A percentile compares a stretch with the other conserved stretches of the same genome.
phyloP scores from a whole-genome alignment of 1,140 invertebrate species.

The Drosophila ironensis region DNA sequence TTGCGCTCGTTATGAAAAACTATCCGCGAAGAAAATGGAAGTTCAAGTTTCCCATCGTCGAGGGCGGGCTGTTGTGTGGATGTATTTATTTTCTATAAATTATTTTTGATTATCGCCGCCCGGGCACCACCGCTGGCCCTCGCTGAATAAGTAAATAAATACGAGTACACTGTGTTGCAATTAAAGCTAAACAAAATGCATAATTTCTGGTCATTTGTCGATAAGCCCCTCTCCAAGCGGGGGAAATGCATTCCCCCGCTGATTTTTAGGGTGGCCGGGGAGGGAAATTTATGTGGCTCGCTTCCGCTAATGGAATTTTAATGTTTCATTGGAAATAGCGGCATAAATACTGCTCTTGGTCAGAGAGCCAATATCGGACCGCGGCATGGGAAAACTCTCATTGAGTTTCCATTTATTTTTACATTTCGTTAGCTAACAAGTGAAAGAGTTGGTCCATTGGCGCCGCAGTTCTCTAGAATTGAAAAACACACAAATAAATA shows the following conservation, averaged over 20 bases:
- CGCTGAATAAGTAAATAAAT: constrained; percentile 49
- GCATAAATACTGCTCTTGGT: constrained; percentile 59
- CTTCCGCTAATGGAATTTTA: constrained; percentile 79
- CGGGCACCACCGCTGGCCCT: not conserved
- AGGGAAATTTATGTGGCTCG: constrained; percentile 55
- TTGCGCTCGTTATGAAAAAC: constrained; percentile 17
- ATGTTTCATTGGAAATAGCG: constrained; percentile 74
- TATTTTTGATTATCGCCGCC: constrained; percentile 70
- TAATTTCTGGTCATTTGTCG: constrained; percentile 71
- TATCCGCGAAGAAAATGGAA: constrained; percentile 29
- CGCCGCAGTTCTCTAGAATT: constrained; percentile 54
- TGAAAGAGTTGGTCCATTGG: constrained; percentile 47
- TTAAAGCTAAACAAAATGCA: constrained; percentile 76
- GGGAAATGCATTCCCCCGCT: constrained; percentile 2
- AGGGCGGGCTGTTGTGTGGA: constrained; percentile 59
- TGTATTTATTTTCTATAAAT: constrained; percentile 80
- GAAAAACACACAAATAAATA: constrained; percentile 33
- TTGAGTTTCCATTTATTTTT: constrained; percentile 3
- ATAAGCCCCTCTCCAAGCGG: constrained; percentile 31
- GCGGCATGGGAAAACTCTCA: constrained; percentile 10
- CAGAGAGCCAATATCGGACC: constrained; percentile 45
- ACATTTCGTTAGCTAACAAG: constrained; percentile 39
- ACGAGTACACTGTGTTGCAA: constrained; percentile 53
- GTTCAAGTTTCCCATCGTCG: constrained; percentile 64
- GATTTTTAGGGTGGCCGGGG: not conserved